phyloP scores from a whole-genome alignment of 2,113 vertebrate species.

The Paramisgurnus dabryanus region DNA sequence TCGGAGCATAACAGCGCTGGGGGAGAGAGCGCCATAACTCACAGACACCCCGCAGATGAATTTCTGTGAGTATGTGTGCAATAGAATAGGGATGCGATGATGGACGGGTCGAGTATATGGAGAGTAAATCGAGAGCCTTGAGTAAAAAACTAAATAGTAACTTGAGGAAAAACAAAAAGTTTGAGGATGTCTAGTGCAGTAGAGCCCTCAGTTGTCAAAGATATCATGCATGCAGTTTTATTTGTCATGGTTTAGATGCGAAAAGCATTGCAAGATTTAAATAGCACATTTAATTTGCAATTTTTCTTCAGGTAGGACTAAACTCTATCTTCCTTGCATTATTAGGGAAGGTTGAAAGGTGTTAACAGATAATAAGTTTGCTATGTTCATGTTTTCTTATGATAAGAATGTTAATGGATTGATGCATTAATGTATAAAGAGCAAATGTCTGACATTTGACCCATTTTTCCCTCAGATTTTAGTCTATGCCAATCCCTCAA shows the following conservation, averaged over 20 bases:
- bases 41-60: constrained; percentile 56
- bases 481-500: constrained; percentile 12
- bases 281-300: too few species aligned
- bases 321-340: too few species aligned
- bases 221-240: neutral
- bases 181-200: neutral
- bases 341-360: neutral
- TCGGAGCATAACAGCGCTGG: constrained; percentile 58
- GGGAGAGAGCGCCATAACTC: constrained; percentile 54
- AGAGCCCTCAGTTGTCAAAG: neutral
- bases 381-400: neutral
- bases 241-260: neutral
- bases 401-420: neutral
- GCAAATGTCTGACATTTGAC: neutral
- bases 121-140: constrained; percentile 50
- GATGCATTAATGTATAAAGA: neutral
- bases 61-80: constrained; percentile 11
- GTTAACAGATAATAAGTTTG: neutral
- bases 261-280: neutral
- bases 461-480: neutral
- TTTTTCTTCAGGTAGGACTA: too few species aligned
- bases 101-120: constrained; percentile 12
- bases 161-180: neutral
- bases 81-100: neutral
- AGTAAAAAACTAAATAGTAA: constrained; percentile 8